These are phyloP conservation scores for Ormyrus pomaceus DNA, from an alignment of 2,888 invertebrate species.

Conservation along the genomic window DNA sequence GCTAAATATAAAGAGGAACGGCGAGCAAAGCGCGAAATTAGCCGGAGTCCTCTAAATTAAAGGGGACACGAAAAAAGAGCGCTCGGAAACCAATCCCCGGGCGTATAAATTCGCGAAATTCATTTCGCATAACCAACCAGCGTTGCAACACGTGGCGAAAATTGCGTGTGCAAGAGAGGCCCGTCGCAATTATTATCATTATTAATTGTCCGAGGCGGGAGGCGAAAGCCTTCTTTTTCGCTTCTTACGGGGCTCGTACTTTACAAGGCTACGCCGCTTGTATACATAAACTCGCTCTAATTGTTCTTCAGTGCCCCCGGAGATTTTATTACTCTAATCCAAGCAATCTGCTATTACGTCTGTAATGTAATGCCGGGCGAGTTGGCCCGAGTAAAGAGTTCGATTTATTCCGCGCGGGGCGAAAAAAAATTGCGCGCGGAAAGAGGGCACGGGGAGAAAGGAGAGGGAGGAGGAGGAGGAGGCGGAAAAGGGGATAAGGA, in stretches of 20 bases:
- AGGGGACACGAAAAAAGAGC: too few relatives aligned
- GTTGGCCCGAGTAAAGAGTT: conserved; percentile 25
- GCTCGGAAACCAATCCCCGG: too few relatives aligned
- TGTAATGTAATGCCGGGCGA: conserved; percentile 2
- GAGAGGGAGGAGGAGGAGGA: background rate
- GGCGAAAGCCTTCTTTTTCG: background rate
- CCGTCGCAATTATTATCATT: background rate
- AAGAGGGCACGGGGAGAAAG: conserved; percentile 6
- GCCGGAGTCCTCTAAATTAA: background rate
- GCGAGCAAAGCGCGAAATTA: background rate
- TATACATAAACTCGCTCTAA: conserved; percentile 45
- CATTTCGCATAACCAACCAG: conserved; percentile 15
- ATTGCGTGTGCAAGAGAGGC: background rate
- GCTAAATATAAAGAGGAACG: too few relatives aligned
- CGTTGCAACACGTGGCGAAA: conserved; percentile 8
- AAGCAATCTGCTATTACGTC: conserved; percentile 45
- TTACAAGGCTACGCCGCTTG: conserved; percentile 19
- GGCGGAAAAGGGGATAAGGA: conserved; percentile 1
- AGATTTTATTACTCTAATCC: conserved; percentile 51
- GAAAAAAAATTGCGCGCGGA: conserved; percentile 13
- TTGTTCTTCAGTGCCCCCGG: conserved; percentile 40
- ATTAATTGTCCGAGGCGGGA: background rate
- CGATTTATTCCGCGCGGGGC: conserved; percentile 35
- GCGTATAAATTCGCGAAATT: conserved; percentile 9
- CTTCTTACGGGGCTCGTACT: background rate